A percentile compares a stretch with the other conserved stretches of the same genome.
Conservation (phyloP, 2,113 vertebrate species). For the Barnardius zonarius region DNA sequence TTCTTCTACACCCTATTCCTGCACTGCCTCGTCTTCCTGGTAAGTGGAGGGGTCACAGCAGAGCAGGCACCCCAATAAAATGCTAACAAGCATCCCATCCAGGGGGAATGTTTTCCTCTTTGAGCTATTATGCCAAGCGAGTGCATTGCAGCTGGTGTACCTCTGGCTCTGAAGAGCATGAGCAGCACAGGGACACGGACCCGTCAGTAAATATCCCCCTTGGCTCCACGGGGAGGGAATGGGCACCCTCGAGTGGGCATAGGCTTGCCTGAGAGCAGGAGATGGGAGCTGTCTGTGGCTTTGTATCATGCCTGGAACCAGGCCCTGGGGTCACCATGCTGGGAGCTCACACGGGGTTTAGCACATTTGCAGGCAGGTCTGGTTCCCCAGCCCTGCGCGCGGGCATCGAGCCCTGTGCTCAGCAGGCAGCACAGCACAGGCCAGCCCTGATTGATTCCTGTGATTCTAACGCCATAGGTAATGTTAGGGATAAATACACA, state of each 20-base stretch:
- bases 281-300: not conserved
- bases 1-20: slow-evolving; percentile 97
- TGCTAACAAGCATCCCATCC: fast-evolving
- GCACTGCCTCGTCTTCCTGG: slow-evolving; percentile 91
- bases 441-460: not conserved
- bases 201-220: not conserved
- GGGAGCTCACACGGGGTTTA: not conserved
- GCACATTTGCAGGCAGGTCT: not conserved
- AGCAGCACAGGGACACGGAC: fast-evolving
- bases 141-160: fast-evolving
- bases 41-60: not conserved
- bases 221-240: fast-evolving
- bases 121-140: fast-evolving
- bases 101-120: not conserved
- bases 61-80: not conserved
- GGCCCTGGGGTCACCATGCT: fast-evolving
- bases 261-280: not conserved
- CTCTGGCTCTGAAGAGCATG: fast-evolving
- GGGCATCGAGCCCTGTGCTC: not conserved
- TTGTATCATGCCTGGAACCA: fast-evolving
- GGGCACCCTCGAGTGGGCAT: not conserved
- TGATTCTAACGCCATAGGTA: too few relatives aligned
- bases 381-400: not conserved
- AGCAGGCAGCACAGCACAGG: not conserved
- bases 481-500: not conserved